These are phyloP conservation scores for Eurytoma adleriae DNA, from an alignment of 2,888 invertebrate genomes.

Conservation along the genomic window DNA sequence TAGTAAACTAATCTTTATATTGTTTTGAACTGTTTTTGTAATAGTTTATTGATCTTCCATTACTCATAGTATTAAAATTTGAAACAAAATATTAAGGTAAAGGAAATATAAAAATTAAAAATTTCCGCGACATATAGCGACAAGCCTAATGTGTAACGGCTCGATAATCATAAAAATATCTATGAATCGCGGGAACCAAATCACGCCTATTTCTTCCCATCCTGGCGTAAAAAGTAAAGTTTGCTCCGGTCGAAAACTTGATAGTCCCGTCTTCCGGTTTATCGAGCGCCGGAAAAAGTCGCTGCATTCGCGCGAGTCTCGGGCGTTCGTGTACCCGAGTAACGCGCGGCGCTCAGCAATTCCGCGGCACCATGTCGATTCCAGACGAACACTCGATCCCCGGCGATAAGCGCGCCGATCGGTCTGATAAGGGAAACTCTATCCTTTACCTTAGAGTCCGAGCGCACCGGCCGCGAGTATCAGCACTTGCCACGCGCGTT, in stretches of 20 bases:
- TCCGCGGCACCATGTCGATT: slow-evolving; percentile 19
- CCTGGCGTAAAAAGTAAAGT: not conserved
- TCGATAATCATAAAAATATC: no score
- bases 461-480: slow-evolving; percentile 2
- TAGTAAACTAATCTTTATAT: no score
- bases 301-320: not conserved
- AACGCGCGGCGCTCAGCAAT: slow-evolving; percentile 14
- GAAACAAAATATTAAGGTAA: no score
- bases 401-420: slow-evolving; percentile 34
- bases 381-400: slow-evolving; percentile 31
- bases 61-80: no score
- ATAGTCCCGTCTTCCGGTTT: slow-evolving; percentile 20
- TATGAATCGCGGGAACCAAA: no score
- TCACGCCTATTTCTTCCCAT: not conserved
- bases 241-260: not conserved
- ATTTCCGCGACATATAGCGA: no score
- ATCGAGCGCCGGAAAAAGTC: not conserved
- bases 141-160: no score
- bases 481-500: not conserved
- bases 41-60: no score
- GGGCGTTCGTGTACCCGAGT: slow-evolving; percentile 14
- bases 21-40: no score
- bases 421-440: slow-evolving; percentile 33
- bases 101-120: no score
- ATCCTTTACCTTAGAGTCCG: not conserved